Base-by-base conservation (phyloP, 2,113 vertebrate species). In the Deroptyus accipitrinus region DNA sequence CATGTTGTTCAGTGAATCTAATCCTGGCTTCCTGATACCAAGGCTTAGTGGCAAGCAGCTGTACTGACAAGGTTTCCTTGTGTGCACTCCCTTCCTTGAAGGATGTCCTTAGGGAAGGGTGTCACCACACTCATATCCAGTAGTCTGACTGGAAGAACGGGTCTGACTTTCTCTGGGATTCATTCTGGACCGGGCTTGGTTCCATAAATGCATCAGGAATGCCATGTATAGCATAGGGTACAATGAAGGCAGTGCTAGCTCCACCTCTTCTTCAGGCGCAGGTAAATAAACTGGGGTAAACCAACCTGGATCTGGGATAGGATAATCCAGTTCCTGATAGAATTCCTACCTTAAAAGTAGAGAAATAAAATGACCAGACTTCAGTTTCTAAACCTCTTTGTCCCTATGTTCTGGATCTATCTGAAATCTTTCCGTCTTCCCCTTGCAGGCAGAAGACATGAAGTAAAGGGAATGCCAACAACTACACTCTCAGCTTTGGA, bases 381-480 rank as follows among this genome's bases (percentile, higher is more conserved):
- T 86, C 8, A 35, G 3, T 81, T 77, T 75, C 68, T 92, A 69
- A 69, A 67, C 5, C 4, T 52, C 51, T 87, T 79, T 86, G 33
- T 93, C 63, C 33, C 86, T 70, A 10, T 14, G 15, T 42, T 64
- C 44, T 75, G 55, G 54, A 78, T 48, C 39, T 51, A 37, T 68
- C 46, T 85, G 87, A 78, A 55, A 11, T 72, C 68, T 57, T 92
- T 67, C 54, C 90, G 35, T 67, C 83, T 81, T 90, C 86, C 19
- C 2, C 61, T 88, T 86, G 42, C 30, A 88, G 39, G 39, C 69
- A 82, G 69, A 83, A 94, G 39, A 68, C 18, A 16, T 63, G 44
- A 86, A 95, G 70, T 42, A 83, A 82, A 96, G 11, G 52, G 57
- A 93, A 90, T 66, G 76, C 73, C 88, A 94, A n/a, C 61, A 81